A percentile compares a stretch with the other conserved stretches of the same genome.
Evolutionary conservation across 2,113 vertebrate genomes (phyloP).

Genomic region (Neodontobutis hainanensis): DNA sequence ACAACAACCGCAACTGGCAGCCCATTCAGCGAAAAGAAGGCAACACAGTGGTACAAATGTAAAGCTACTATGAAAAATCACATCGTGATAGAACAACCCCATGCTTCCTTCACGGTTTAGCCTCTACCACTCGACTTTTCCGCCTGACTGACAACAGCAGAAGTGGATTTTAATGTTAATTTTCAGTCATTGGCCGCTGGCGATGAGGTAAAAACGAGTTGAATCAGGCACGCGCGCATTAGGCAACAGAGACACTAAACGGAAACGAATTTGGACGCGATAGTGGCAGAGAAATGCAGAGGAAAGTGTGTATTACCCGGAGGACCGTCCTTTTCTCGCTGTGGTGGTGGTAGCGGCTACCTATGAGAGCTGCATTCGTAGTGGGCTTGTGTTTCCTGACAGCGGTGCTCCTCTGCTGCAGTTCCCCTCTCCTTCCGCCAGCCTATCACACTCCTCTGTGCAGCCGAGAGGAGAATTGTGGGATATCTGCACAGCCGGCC

Average conservation of each 20-base stretch:
- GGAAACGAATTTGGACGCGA: not conserved
- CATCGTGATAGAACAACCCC: not conserved
- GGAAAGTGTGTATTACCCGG: conserved; percentile 56
- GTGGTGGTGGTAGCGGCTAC: conserved; percentile 6
- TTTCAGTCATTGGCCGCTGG: conserved; percentile 37
- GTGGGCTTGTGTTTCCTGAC: conserved; percentile 68
- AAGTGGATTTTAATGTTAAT: conserved; percentile 30
- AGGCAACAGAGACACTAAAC: not conserved
- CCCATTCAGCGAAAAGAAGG: conserved; percentile 13
- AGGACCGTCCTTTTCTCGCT: conserved; percentile 41
- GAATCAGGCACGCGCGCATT: not conserved
- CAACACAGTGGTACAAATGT: not conserved
- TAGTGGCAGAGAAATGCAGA: not conserved
- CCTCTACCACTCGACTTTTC: conserved; percentile 34
- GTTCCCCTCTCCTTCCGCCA: conserved; percentile 48
- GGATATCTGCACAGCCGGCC: conserved; percentile 65
- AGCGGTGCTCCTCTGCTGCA: conserved; percentile 62
- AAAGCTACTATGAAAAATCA: not conserved
- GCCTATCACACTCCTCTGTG: conserved; percentile 57
- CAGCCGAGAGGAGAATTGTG: conserved; percentile 60
- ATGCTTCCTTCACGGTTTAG: conserved; percentile 13
- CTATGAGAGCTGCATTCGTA: conserved; percentile 43
- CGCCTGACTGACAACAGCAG: conserved; percentile 19
- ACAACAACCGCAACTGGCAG: conserved; percentile 3
- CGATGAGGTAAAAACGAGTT: conserved; percentile 12